phyloP scores from a whole-genome alignment of 2,113 vertebrate species.

The Lanius ludovicianus region DNA sequence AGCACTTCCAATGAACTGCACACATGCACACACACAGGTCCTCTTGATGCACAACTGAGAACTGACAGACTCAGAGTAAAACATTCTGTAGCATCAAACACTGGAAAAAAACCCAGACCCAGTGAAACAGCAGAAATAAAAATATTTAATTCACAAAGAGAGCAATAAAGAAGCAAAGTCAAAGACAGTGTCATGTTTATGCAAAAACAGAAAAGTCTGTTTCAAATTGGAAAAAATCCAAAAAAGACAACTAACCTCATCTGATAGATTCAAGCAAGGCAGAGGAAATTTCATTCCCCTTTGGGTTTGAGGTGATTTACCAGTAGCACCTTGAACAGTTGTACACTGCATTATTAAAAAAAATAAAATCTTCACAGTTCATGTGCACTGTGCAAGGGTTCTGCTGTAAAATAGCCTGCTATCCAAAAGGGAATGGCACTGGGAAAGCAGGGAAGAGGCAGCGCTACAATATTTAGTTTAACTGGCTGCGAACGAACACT shows the following conservation, averaged over 20 bases:
- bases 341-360: neutral
- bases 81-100: neutral
- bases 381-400: neutral
- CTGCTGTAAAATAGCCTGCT: neutral
- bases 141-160: neutral
- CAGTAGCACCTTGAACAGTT: neutral
- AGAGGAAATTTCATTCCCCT: neutral
- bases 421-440: neutral
- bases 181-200: fast-evolving
- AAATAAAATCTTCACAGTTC: neutral
- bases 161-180: neutral
- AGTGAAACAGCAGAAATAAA: neutral
- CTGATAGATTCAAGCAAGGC: neutral
- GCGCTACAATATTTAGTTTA: neutral
- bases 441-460: neutral
- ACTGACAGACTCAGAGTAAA: neutral
- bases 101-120: neutral
- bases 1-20: neutral
- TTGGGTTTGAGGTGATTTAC: neutral
- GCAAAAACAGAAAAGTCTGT: neutral
- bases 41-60: neutral
- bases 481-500: neutral
- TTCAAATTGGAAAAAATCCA: neutral
- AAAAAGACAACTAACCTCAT: neutral
- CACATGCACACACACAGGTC: neutral